Base-by-base conservation (phyloP, 2,888 invertebrate species). In the Caenorhabditis macrosperma region DNA sequence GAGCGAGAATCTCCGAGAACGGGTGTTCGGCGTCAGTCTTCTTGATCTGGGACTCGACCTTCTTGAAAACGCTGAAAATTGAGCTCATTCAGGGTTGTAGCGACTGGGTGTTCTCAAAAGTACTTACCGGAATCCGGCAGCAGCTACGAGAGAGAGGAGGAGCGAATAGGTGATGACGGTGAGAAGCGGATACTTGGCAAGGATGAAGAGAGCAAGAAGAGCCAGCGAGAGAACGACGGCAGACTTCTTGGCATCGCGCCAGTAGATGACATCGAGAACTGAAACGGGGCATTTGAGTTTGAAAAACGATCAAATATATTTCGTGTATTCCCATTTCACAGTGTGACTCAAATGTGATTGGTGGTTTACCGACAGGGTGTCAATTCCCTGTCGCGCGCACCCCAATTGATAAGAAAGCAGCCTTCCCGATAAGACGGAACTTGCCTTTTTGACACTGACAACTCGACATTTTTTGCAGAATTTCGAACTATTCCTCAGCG, bases 1-100 rank as follows among this genome's bases (percentile, higher is more conserved):
- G 91, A 90, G 96, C 96, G 93, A 97, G 93, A 91, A 95, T 93
- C 50, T 86, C 88, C 96, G 96, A 96, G 94, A 97, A 97, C 77
- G 97, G 97, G 92, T 97, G 96, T 91, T 96, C 96, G 91, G 97
- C 96, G 88, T 95, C 95, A 30, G 92, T 92, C 93, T 97, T 98
- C 93, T 97, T 96, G 81, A 86, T 85, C 76, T 88, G 88, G 1
- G 84, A 82, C 77, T 90, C 87, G 46, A 86, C 79, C 59, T 78
- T 81, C 76, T 86, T 86, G 82, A 82, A 80, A 33, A 82, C 74
- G 22, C 78, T 78, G 55, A 38, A 78, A 72, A 66, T 35, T 38
- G 44, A 24, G 28, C 54, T 79, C 71, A 30, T 69, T 33, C 87
- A 97, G 94, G 86, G 96, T 96, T 91, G 95, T 95, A 91, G 96